Conservation (phyloP, 2,797 vertebrate genomes). For the Percopsis omiscomaycus region DNA sequence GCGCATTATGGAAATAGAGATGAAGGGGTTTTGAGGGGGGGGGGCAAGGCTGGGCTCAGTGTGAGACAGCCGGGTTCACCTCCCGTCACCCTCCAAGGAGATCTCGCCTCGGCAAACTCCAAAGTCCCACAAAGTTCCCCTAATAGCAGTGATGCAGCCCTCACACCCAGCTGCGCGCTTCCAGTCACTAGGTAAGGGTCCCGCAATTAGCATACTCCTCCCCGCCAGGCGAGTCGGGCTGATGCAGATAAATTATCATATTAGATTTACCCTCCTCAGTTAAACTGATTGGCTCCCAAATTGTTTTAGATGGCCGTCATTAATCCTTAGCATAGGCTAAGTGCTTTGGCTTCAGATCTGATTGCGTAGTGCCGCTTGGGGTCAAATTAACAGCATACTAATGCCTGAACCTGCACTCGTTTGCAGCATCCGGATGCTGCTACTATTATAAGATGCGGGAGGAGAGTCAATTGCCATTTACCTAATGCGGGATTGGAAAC, state of each 20-base stretch:
- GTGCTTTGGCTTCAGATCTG: slow-evolving; percentile 91
- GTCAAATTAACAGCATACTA: slow-evolving; percentile 91
- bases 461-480: slow-evolving; percentile 73
- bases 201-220: slow-evolving; percentile 95
- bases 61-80: slow-evolving; percentile 89
- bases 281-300: slow-evolving; percentile 99
- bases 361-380: slow-evolving; percentile 87
- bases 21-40: slow-evolving; percentile 82
- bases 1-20: slow-evolving; percentile 97
- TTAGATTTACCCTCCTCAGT: slow-evolving; percentile 99
- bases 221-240: slow-evolving; percentile 92
- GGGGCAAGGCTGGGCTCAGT: slow-evolving; percentile 90
- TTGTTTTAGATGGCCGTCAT: slow-evolving; percentile 99
- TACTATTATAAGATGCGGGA: slow-evolving; percentile 72
- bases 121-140: slow-evolving; percentile 98
- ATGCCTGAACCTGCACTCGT: slow-evolving; percentile 79
- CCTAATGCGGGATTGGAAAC: slow-evolving; percentile 69
- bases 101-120: slow-evolving; percentile 90
- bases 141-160: slow-evolving; percentile 92
- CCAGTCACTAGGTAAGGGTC: slow-evolving; percentile 98
- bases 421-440: slow-evolving; percentile 70
- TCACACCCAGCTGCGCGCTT: slow-evolving; percentile 89
- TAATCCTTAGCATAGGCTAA: slow-evolving; percentile 98
- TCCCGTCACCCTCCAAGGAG: slow-evolving; percentile 89
- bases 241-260: slow-evolving; percentile 99